Base-by-base conservation (phyloP, 2,797 vertebrate genomes). In the Halcyon smyrnensis region DNA sequence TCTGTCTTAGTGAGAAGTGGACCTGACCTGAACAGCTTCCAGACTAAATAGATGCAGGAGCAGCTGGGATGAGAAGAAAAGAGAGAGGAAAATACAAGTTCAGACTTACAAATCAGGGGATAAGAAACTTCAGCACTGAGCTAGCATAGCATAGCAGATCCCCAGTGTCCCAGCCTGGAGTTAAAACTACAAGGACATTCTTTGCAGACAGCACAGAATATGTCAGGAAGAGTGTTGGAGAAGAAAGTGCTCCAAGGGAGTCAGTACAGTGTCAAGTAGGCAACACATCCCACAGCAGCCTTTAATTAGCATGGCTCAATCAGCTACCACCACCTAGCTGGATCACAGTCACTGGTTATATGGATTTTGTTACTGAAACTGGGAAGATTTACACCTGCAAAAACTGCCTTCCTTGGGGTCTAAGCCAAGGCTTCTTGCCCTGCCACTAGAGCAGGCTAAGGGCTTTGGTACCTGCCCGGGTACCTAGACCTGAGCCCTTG, bases 1-100 rank as follows among this genome's bases (percentile, higher is more conserved):
- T 30, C 20, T 6, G 24, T 36, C 65, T 86, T 34, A 59, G 50
- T 8, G 39, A 83, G 59, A 70, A 64, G 37, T 1, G 75, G 65
- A 78, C 15, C 41, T 60, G 79, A 65, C 76, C 34, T 32, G 51
- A 81, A 8, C 16, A 90, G 28, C 25, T 63, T 45, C 15, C 36
- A 82, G 70, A 50, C 28, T 67, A 76, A 74, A 87, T 15, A 89
- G 34, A 45, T 24, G 12, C 15, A 90, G 74, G 67, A 89, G 63
- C 13, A 51, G 36, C 12, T 64, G 45, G 41, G n/a, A 50, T 36
- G 12, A 65, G 62, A 39, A 84, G 37, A 46, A 73, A 78, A n/a
- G 41, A 87, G 19, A 50, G 39, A 83, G 45, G 12, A 67, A 87
- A 91, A 82, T 43, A 68, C 4, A 23, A 24, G 83, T 53, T 83